Conservation (phyloP, 2,797 vertebrate species). For the Chelon labrosus region DNA sequence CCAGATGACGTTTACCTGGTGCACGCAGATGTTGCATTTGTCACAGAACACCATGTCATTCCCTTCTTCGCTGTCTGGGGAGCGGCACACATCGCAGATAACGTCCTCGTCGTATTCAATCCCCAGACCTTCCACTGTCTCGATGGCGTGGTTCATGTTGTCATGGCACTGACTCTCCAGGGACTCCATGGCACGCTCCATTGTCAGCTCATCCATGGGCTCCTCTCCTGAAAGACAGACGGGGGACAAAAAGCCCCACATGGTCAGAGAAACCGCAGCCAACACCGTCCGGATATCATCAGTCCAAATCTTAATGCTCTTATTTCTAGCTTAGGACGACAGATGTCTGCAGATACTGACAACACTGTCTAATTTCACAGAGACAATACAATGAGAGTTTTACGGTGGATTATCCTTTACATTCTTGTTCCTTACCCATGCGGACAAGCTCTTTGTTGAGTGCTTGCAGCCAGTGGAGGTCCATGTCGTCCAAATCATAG, state of each 20-base stretch:
- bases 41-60: conserved; percentile 99
- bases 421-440: conserved; percentile 88
- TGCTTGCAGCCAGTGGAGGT: conserved; percentile 93
- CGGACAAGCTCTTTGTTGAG: conserved; percentile 90
- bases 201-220: conserved; percentile 91
- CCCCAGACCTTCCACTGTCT: conserved; percentile 96
- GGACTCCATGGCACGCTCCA: conserved; percentile 95
- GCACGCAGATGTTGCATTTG: conserved; percentile 99
- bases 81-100: conserved; percentile 97
- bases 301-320: neutral
- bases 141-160: conserved; percentile 98
- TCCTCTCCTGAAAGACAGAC: conserved; percentile 84
- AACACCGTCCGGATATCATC: neutral
- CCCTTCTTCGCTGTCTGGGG: conserved; percentile 97
- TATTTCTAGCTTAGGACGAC: neutral
- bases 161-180: conserved; percentile 95
- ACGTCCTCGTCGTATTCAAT: conserved; percentile 99
- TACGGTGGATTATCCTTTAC: neutral
- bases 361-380: neutral
- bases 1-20: conserved; percentile 88
- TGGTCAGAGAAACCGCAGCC: conserved; percentile 12
- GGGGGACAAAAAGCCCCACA: neutral
- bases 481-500: conserved; percentile 97
- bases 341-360: neutral
- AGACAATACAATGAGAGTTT: neutral